Base-by-base conservation (phyloP, 2,113 vertebrate species). In the Myanophis thanlyinensis region DNA sequence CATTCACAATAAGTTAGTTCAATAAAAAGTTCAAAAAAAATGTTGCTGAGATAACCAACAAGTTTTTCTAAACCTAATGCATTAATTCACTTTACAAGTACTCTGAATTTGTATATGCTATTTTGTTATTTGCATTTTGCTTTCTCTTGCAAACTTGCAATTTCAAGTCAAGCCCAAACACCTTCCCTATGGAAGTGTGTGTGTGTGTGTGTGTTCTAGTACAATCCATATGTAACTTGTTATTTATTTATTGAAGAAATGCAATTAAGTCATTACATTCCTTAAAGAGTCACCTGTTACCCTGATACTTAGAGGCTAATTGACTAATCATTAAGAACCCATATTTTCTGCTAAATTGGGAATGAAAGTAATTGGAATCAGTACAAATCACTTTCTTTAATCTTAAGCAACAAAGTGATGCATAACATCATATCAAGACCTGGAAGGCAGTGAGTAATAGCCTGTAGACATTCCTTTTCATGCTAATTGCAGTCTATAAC, bases 241-340 rank as follows among this genome's bases (percentile, higher is more conserved):
- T 93, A 23, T 93, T 94, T 67, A 86, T 53, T 91, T 91, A 54
- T 46, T 89, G 80, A 12, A 53, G 90, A 86, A 91, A 93, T 92
- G 22, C 87, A 92, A 35, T 94, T 88, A 90, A 18, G 48, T 93
- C 87, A 62, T 85, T 62, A 5, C 90, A 89, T 80, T 93, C 90
- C 85, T 94, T 46, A 85, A 54, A 92, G 85, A 11, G 94, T 94
- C 92, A 59, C 91, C 52, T 53, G 73, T 92, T 93, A 54, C 73
- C 85, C 56, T 56, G 88, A 49, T 40, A 86, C 88, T 88, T 87
- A 18, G 73, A 80, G 6, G 52, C 91, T 94, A 91, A 89, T 51
- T 91, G 87, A 92, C 89, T 94, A 93, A 93, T 89, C 53, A 35
- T 92, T 93, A 93, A 59, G 52, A 89, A 40, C 92, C 13, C 48